Base-by-base conservation (phyloP, 2,113 vertebrate species). In the Trematocara unimaculatum region DNA sequence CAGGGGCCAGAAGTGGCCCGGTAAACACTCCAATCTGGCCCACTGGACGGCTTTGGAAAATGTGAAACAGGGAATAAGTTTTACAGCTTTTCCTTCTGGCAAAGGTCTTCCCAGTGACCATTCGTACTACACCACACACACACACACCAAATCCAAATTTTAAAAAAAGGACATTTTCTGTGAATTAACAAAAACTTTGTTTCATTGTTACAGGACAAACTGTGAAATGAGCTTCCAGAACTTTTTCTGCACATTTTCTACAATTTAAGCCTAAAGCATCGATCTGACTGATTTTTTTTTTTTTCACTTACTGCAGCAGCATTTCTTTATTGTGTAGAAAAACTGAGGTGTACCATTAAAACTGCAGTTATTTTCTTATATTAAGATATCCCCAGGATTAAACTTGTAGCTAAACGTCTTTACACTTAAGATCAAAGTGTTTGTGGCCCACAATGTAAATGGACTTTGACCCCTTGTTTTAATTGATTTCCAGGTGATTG, bases 401-500 rank as follows among this genome's bases (percentile, higher is more conserved):
- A 40, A 67, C 3, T 0, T 23, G 35, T 40, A 38, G 60, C 60
- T 40, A 40, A 67, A 67, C 2, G 0, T 40, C 62, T 67, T 67
- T 40, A 20, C 62, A 3, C 33, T 67, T 40, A 40, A 67, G 62
- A 40, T 67, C 62, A 67, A 67, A 67, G 62, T 67, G 18, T 67
- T 20, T 67, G 62, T 67, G 62, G 18, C 62, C 33, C 33, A 20
- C 62, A 40, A 2, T 14, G 62, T 67, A 20, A 67, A 67, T 13
- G n/a, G 62, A 67, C 35, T 20, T 40, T 67, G 33, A 67, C 33
- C 20, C 33, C 62, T 20, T 42, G 4, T 60, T 77, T n/a, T 26
- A 17, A 62, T 13, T 49, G 4, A 4, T 53, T 33, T 13, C 14
- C 94, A 97, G 97, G 96, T 97, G 88, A 97, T 97, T 1, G 96